phyloP scores from a whole-genome alignment of 2,888 invertebrate genomes.

The Panopea generosa region DNA sequence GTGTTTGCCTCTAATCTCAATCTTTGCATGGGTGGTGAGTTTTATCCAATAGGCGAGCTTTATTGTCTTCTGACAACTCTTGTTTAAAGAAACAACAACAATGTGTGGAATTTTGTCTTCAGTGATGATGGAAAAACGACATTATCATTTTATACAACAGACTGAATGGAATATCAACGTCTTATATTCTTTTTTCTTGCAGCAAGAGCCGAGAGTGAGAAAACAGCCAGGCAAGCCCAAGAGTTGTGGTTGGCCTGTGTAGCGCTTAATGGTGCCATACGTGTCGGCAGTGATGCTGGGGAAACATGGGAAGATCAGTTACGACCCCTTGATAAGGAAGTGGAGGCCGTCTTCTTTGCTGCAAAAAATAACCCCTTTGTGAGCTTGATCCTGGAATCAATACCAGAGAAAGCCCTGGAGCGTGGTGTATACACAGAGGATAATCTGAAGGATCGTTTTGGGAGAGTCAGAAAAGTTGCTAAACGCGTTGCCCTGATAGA shows the following conservation, averaged over 20 bases:
- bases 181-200: constrained; percentile 46
- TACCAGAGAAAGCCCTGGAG: constrained; percentile 91
- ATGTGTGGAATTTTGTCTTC: too few relatives aligned
- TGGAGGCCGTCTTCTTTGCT: constrained; percentile 78
- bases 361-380: constrained; percentile 91
- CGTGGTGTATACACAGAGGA: constrained; percentile 96
- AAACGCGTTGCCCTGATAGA: constrained; percentile 94
- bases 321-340: constrained; percentile 78
- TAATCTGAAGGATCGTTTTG: constrained; percentile 93
- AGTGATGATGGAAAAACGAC: too few relatives aligned
- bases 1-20: too few relatives aligned
- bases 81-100: too few relatives aligned
- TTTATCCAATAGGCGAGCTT: too few relatives aligned
- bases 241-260: constrained; percentile 97
- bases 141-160: too few relatives aligned
- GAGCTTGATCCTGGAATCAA: constrained; percentile 90
- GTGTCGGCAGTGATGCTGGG: constrained; percentile 87
- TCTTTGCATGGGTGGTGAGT: too few relatives aligned
- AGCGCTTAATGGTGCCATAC: constrained; percentile 92
- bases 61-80: too few relatives aligned
- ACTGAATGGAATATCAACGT: too few relatives aligned
- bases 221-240: constrained; percentile 88
- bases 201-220: constrained; percentile 85
- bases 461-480: constrained; percentile 88
- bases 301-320: constrained; percentile 73